phyloP scores from a whole-genome alignment of 1,140 invertebrate species.

The Cyclina sinensis region DNA sequence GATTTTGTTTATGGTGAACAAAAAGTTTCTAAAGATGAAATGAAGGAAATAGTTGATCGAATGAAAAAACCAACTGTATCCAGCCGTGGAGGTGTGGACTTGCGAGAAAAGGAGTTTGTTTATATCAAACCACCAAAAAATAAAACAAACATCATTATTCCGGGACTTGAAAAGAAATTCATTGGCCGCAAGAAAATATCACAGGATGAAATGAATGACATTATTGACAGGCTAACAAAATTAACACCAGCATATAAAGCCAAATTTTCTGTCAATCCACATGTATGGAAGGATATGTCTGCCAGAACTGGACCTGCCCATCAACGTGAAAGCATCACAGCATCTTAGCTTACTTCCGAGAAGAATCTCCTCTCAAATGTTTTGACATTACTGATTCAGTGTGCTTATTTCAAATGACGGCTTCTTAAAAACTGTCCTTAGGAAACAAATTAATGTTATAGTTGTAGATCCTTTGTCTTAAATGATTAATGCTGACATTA shows the following conservation, averaged over 20 bases:
- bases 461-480: no score
- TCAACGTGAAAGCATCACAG: conserved; percentile 42
- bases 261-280: conserved; percentile 76
- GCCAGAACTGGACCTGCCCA: conserved; percentile 72
- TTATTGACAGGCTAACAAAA: conserved; percentile 75
- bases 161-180: conserved; percentile 75
- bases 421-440: no score
- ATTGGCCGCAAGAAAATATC: conserved; percentile 73
- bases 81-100: conserved; percentile 71
- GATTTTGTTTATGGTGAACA: conserved; percentile 76
- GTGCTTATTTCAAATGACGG: no score
- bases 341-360: background rate
- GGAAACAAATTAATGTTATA: no score
- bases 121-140: conserved; percentile 72
- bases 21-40: conserved; percentile 70
- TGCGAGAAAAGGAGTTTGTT: conserved; percentile 74
- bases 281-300: conserved; percentile 79
- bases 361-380: no score
- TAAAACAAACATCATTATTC: conserved; percentile 78
- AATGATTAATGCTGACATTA: no score
- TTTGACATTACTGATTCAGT: no score
- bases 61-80: conserved; percentile 77
- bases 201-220: conserved; percentile 71
- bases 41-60: conserved; percentile 76
- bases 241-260: conserved; percentile 81